Evolutionary conservation across 2,888 invertebrate genomes (phyloP).

Genomic region (Temnothorax rugatulus): DNA sequence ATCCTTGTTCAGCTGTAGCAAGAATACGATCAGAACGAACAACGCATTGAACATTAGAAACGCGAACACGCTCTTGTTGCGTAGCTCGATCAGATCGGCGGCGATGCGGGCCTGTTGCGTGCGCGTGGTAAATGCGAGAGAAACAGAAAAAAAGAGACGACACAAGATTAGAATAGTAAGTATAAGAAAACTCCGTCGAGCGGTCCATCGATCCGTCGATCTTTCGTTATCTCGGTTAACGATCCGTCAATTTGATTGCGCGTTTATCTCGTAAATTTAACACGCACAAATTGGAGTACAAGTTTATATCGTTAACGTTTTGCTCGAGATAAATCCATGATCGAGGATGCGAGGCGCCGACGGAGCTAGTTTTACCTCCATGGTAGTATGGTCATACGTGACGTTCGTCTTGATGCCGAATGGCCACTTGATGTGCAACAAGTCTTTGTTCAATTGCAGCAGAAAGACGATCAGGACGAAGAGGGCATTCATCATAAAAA

Average conservation of each 20-base stretch:
- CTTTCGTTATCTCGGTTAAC: conserved; percentile 43
- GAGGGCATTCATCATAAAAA: conserved; percentile 99
- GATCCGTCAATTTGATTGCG: background rate
- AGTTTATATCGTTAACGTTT: conserved; percentile 9
- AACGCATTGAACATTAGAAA: conserved; percentile 99
- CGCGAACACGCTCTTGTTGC: conserved; percentile 98
- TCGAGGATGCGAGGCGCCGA: conserved; percentile 70
- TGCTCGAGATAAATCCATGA: conserved; percentile 30
- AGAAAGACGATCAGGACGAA: conserved; percentile 99
- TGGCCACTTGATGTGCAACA: conserved; percentile 98
- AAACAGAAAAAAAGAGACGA: conserved; percentile 81
- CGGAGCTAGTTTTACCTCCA: conserved; percentile 92
- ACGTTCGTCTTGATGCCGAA: conserved; percentile 97
- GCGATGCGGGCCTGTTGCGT: conserved; percentile 93
- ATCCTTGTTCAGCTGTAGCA: conserved; percentile 99
- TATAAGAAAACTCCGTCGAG: conserved; percentile 77
- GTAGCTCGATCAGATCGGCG: conserved; percentile 95
- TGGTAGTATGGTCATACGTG: conserved; percentile 95
- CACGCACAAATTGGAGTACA: background rate
- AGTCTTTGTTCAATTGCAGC: conserved; percentile 99
- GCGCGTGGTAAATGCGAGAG: conserved; percentile 84
- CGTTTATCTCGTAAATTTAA: background rate
- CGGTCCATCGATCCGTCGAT: conserved; percentile 56
- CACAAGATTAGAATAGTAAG: conserved; percentile 79
- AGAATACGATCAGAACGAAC: conserved; percentile 99